Evolutionary conservation across 2,888 invertebrate species (phyloP), one percentile per base, ranked within the genome.

Genomic region (Chrysina gloriosa): DNA sequence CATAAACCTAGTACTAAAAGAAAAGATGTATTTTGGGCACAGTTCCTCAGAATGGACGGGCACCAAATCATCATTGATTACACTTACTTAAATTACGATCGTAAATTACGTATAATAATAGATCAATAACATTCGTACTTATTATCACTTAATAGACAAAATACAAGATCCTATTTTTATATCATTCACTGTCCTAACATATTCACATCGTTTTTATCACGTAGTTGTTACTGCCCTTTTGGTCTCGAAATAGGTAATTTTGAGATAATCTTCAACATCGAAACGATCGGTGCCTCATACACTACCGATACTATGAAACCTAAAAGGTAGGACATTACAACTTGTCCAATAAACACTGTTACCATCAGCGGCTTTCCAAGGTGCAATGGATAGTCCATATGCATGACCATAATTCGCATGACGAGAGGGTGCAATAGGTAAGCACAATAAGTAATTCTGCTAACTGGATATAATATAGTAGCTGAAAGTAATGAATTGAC

Each of bases 341-440:
- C 89, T 79, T 93, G 90, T 3, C 94, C 94, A 78, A 94, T 86
- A 85, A 92, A 95, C 73, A 92, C 86, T 70, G 93, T 89, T 76
- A 91, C 87, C 85, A 94, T 92, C 25, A 92, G 86, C 77, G 92
- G 88, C 74, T 91, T 91, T 36, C 92, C 93, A 75, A 95, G 83
- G 82, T 95, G 94, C 52, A 94, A 85, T 36, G 94, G 94, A 73
- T 92, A 90, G 77, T 94, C 93, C 82, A 92, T 88, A 73, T 90
- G 91, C 88, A 95, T 91, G 47, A 92, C 91, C 78, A 93, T 90
- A 76, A 89, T 86, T 74, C 94, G 88, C 76, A 95, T 91, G 69
- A 93, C 90, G 64, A 95, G 89, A 0, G 94, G 94, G 83, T 95
- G 94, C 69, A 95, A 88, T 70, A 95, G 85, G 82, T 94, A 95